These are phyloP conservation scores for Ochotona curzoniae DNA, from an alignment of 2,113 vertebrate species.

Conservation along the genomic window DNA sequence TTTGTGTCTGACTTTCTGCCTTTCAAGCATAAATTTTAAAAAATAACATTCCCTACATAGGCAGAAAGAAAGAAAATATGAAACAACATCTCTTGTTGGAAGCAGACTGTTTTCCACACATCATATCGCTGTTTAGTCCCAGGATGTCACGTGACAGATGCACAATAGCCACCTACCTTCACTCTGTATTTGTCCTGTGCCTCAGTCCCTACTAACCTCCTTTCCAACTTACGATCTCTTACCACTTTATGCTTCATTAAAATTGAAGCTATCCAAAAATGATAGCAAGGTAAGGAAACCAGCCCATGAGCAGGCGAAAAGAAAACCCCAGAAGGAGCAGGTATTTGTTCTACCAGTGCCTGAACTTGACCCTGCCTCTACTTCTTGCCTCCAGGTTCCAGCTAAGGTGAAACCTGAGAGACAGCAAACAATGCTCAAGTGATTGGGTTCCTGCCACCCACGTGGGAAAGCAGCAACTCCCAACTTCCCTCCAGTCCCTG, in stretches of 20 bases:
- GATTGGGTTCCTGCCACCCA: too few relatives aligned
- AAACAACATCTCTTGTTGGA: not conserved
- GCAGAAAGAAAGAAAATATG: not conserved
- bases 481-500: too few relatives aligned
- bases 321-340: not conserved
- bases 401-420: too few relatives aligned
- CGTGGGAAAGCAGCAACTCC: too few relatives aligned
- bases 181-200: not conserved
- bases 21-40: too few relatives aligned
- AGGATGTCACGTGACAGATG: not conserved
- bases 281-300: not conserved
- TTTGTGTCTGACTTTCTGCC: too few relatives aligned
- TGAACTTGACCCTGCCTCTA: too few relatives aligned
- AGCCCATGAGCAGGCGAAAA: not conserved
- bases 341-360: too few relatives aligned
- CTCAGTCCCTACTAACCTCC: not conserved
- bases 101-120: conserved; percentile 30
- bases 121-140: not conserved
- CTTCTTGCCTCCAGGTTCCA: too few relatives aligned
- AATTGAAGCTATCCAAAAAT: conserved; percentile 7
- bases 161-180: not conserved
- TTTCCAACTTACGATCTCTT: not conserved
- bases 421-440: too few relatives aligned
- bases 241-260: not conserved
- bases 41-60: not conserved